Evolutionary conservation across 2,888 invertebrate species (phyloP).

Genomic region (Beris chalybata): DNA sequence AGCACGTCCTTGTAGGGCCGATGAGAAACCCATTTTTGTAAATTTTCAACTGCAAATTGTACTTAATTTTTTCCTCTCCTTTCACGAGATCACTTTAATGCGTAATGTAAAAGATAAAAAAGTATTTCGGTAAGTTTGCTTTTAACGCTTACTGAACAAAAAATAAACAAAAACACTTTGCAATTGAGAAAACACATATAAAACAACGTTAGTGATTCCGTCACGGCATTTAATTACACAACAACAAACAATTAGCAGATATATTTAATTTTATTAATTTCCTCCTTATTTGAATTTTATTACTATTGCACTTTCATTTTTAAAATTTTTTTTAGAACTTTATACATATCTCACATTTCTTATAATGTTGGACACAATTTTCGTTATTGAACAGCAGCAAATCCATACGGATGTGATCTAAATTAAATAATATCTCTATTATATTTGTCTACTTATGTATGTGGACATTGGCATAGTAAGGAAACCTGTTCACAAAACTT

Average conservation of each 20-base stretch:
- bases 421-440: too few species aligned
- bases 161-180: neutral
- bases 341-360: too few species aligned
- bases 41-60: constrained; percentile 10
- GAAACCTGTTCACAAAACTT: too few species aligned
- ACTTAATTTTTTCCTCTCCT: neutral
- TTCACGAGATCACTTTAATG: constrained; percentile 5
- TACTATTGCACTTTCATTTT: too few species aligned
- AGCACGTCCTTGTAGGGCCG: constrained; percentile 81
- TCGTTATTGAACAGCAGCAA: too few species aligned
- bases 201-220: constrained; percentile 19
- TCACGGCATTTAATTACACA: constrained; percentile 10
- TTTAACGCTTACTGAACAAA: constrained; percentile 1
- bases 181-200: constrained; percentile 9
- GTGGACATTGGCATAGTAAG: too few species aligned
- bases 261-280: too few species aligned
- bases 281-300: too few species aligned
- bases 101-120: neutral
- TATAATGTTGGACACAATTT: too few species aligned
- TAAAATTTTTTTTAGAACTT: too few species aligned
- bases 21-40: constrained; percentile 76
- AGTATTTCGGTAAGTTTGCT: constrained; percentile 4
- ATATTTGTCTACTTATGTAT: too few species aligned
- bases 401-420: too few species aligned
- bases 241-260: neutral